Evolutionary conservation across 64 coral and sea anemone species (phyloP), one percentile per base, ranked within the genome.

Genomic region (Montipora foliosa): DNA sequence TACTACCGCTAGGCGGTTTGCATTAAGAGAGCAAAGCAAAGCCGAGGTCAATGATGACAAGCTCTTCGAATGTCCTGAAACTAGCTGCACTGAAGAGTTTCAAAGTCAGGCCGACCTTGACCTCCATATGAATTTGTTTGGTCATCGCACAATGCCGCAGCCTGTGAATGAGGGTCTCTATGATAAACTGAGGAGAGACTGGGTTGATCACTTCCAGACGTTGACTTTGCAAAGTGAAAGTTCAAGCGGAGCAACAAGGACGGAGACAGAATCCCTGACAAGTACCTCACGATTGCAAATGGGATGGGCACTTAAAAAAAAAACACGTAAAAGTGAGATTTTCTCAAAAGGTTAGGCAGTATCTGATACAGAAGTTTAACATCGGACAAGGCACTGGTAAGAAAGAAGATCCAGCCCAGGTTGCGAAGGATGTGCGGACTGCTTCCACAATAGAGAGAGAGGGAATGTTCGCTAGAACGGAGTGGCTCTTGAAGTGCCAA

Each of bases 401-500:
- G 49, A 75, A 82, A 55, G 8, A 82, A 71, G 79, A 91, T 44
- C 59, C 67, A 75, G 79, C 49, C 0, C 90, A 92, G 59, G 90
- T 92, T 55, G 79, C 90, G 10, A 83, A 76, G 47, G 90, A 83
- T 70, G 83, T 83, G 90, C 11, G 79, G 46, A 71, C 64, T 17
- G 90, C 90, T 52, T 62, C 12, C 24, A 47, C 67, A n/a, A 74
- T 75, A 62, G 79, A 83, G 16, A 20, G 90, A 44, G 80, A 85
- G 17, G 74, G 72, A 83, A 58, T 84, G 70, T 92, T 92, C 57
- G 8, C 47, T 55, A 76, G 79, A 77, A 46, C 51, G 20, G 90
- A 92, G 15, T 92, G 90, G 90, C 80, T 92, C 8, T 84, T 49
- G 5, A 92, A 92, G 55, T 61, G 21, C 8, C 69, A 92, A 53